These are phyloP conservation scores for Fregata magnificens DNA, from an alignment of 2,113 vertebrate species.

Conservation along the genomic window DNA sequence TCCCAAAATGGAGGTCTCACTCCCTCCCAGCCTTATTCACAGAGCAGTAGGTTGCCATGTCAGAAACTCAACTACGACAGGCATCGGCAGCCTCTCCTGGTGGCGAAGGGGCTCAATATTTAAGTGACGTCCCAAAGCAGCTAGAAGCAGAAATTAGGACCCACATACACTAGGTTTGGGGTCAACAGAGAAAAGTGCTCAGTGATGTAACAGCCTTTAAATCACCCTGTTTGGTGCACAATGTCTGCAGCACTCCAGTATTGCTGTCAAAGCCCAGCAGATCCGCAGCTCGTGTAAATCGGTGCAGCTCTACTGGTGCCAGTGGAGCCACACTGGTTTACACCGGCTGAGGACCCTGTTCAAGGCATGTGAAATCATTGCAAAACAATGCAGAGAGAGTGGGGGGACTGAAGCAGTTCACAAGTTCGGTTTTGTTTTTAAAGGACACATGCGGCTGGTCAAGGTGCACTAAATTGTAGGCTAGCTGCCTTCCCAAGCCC, in stretches of 20 bases:
- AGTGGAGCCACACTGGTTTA: neutral
- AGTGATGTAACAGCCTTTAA: neutral
- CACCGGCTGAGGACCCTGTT: neutral
- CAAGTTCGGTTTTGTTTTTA: neutral
- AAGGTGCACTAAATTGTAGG: neutral
- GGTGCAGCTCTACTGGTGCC: neutral
- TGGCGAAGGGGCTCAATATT: neutral
- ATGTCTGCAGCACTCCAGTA: neutral
- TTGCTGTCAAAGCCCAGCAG: neutral
- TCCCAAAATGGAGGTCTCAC: neutral
- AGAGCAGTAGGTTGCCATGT: neutral
- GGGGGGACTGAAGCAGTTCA: neutral
- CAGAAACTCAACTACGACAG: neutral
- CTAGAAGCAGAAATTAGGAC: neutral
- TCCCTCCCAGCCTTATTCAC: neutral
- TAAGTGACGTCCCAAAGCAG: neutral
- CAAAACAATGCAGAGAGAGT: neutral
- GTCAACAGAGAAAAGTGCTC: neutral
- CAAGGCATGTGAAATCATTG: fast-evolving
- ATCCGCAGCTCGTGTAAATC: fast-evolving
- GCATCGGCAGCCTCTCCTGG: neutral
- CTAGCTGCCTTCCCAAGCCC: neutral
- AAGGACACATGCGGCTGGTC: neutral
- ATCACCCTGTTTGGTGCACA: neutral
- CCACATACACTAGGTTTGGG: fast-evolving